Evolutionary conservation across 1,140 invertebrate species (phyloP).

Genomic region (Trachymyrmex septentrionalis): DNA sequence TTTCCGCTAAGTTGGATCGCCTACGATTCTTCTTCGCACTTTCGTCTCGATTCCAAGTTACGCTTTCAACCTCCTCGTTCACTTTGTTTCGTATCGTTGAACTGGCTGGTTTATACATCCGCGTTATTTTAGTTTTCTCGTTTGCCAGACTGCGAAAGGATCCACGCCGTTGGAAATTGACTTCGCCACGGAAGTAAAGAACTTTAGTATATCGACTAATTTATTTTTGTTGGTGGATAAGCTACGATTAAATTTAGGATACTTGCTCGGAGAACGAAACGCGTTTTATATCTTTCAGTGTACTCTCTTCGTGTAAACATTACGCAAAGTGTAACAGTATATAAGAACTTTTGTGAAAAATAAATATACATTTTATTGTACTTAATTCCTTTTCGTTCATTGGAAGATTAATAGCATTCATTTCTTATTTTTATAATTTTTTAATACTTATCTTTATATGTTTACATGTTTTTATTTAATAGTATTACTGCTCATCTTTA

Average conservation of each 20-base stretch:
- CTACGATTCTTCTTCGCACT: slow-evolving; percentile 27
- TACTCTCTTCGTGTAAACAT: slow-evolving; percentile 1
- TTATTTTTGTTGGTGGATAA: slow-evolving; percentile 58
- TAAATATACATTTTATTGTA: slow-evolving; percentile 25
- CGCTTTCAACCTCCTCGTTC: slow-evolving; percentile 26
- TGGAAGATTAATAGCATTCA: background rate
- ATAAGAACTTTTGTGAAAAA: background rate
- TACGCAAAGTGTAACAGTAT: background rate
- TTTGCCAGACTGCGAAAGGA: slow-evolving; percentile 35
- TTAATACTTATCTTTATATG: background rate
- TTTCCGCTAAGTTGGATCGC: slow-evolving; percentile 13
- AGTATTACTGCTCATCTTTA: too few relatives aligned
- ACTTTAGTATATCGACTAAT: slow-evolving; percentile 44
- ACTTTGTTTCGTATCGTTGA: slow-evolving; percentile 44
- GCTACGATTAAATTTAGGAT: slow-evolving; percentile 43
- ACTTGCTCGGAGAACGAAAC: background rate
- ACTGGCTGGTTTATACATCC: slow-evolving; percentile 31
- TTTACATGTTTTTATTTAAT: too few relatives aligned
- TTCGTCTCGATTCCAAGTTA: slow-evolving; percentile 15
- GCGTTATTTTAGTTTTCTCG: slow-evolving; percentile 48
- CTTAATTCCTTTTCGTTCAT: background rate
- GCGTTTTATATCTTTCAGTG: slow-evolving; percentile 41
- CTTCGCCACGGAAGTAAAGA: slow-evolving; percentile 39
- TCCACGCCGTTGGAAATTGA: slow-evolving; percentile 37
- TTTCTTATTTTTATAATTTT: background rate